Evolutionary conservation across 1,140 invertebrate genomes (phyloP), one percentile per base, ranked within the genome.

Genomic region (Hestina assimilis): DNA sequence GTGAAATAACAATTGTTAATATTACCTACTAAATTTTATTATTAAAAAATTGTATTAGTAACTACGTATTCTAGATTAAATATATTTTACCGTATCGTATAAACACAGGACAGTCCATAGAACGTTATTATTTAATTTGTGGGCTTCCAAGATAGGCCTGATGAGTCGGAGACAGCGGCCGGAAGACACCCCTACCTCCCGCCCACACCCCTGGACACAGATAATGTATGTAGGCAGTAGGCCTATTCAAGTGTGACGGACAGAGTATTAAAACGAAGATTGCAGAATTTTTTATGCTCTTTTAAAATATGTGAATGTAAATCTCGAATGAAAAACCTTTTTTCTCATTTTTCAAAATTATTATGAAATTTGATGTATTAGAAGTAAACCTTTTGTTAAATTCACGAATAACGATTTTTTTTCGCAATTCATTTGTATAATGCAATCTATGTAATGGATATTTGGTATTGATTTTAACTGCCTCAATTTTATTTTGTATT

Each of bases 91-190:
- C n/a, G n/a, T n/a, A n/a, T n/a, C 3, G 9, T 38, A 14, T 9
- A 14, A n/a, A 3, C 15, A 38, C 14, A n/a, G 33, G 15, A 14
- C 33, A 38, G 33, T 38, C 33, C 33, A 38, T 59, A 62, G 68
- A 56, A 75, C 66, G 71, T 71, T 77, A 82, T 69, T 81, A 84
- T 86, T 84, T 84, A 86, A 86, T 84, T 86, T 80, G 78, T 78
- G 77, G 80, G 51, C 67, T 51, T 67, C 69, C 75, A 81, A 84
- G 79, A 86, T 82, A 83, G 83, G 75, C 73, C 78, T 83, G 83
- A 86, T 81, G 80, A 79, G 83, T 71, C 75, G 83, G 79, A 83
- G 83, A 86, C 83, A 83, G 77, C 78, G 74, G 71, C 70, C 72
- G 81, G 79, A 83, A 76, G 65, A 69, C 62, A 69, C 63, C 69